A percentile compares a stretch with the other conserved stretches of the same genome.
Evolutionary conservation across 2,113 vertebrate species (phyloP).

Genomic region (Tenrec ecaudatus): DNA sequence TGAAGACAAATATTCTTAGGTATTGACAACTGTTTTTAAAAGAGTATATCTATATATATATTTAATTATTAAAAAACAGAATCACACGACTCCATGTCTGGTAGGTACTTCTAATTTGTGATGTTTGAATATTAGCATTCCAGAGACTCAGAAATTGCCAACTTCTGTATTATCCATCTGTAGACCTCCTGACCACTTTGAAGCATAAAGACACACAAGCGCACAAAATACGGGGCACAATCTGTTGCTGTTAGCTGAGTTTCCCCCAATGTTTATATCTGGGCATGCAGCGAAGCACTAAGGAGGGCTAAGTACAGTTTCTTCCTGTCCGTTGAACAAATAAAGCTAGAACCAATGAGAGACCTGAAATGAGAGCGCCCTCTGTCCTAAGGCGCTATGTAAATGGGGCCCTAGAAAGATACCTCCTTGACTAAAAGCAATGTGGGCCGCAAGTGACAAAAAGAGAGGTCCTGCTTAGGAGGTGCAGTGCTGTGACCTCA

Average conservation of each 20-base stretch:
- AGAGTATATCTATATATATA: not conserved
- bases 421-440: not conserved
- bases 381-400: not conserved
- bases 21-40: not conserved
- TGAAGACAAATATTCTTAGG: not conserved
- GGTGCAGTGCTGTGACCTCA: not conserved
- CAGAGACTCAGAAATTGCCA: not conserved
- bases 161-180: not conserved
- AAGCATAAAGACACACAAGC: not conserved
- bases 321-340: not conserved
- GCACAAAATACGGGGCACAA: not conserved
- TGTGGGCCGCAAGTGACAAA: not conserved
- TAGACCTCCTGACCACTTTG: not conserved
- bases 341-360: not conserved
- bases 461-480: not conserved
- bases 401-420: not conserved
- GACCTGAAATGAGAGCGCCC: not conserved
- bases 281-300: not conserved
- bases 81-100: not conserved
- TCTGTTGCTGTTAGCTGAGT: not conserved
- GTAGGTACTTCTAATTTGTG: not conserved
- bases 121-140: not conserved
- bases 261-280: not conserved
- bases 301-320: not conserved
- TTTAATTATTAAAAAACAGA: not conserved